Evolutionary conservation across 1,140 invertebrate species (phyloP).

Genomic region (Lethocerus indicus): DNA sequence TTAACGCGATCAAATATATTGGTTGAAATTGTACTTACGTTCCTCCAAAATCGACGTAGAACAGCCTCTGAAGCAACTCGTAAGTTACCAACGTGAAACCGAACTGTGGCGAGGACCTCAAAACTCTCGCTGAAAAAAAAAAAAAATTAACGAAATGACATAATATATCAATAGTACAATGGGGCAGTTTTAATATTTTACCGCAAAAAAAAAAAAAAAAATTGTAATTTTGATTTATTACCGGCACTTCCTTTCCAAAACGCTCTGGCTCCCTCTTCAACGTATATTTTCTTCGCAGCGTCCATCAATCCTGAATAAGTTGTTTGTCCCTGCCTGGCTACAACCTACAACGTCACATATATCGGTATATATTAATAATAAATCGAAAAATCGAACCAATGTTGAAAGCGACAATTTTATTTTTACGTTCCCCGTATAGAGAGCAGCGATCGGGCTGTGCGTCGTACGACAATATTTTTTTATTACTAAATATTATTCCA

Average conservation of each 20-base stretch:
- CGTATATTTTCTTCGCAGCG: slow-evolving; percentile 79
- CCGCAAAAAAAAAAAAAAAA: not conserved
- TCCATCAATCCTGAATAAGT: slow-evolving; percentile 88
- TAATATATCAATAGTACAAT: not conserved
- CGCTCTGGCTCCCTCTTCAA: slow-evolving; percentile 80
- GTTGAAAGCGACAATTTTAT: no score
- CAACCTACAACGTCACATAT: slow-evolving; percentile 41
- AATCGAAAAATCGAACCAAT: no score
- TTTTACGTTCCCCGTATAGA: no score
- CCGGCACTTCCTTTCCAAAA: slow-evolving; percentile 97
- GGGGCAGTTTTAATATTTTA: not conserved
- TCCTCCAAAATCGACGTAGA: slow-evolving; percentile 96
- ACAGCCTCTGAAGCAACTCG: slow-evolving; percentile 87
- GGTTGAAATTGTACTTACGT: slow-evolving; percentile 36
- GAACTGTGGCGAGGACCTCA: slow-evolving; percentile 93
- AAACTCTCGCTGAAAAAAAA: slow-evolving; percentile 61
- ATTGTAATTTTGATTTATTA: slow-evolving; percentile 24
- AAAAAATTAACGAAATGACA: slow-evolving; percentile 8
- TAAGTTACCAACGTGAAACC: slow-evolving; percentile 96
- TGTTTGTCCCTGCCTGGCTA: slow-evolving; percentile 86
- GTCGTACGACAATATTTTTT: not conserved
- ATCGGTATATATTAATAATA: not conserved
- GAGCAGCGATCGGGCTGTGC: no score
- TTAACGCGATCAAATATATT: not conserved
- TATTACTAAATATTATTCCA: not conserved